A percentile compares a stretch with the other conserved stretches of the same genome.
Evolutionary conservation across 2,113 vertebrate genomes (phyloP).

Genomic region (Pomatorhinus ruficollis): DNA sequence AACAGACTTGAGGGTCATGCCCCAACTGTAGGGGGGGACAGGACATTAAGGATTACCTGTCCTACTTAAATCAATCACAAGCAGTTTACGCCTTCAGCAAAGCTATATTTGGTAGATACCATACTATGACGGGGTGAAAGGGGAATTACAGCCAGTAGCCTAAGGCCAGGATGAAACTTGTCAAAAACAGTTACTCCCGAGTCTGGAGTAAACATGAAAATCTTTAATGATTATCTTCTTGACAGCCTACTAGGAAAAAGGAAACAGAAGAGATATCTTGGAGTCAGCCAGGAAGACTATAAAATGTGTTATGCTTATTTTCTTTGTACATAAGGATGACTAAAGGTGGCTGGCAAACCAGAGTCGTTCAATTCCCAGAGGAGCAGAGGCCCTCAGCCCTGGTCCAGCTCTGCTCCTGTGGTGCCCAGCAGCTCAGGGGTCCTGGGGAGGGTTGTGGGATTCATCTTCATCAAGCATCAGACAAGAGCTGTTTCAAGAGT

Average conservation of each 20-base stretch:
- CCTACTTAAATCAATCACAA: background rate
- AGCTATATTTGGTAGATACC: background rate
- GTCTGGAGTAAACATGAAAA: background rate
- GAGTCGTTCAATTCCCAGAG: background rate
- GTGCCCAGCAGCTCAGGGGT: background rate
- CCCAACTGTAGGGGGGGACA: background rate
- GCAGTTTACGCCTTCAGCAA: background rate
- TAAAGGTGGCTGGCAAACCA: background rate
- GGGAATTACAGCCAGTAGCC: background rate
- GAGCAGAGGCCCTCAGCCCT: background rate
- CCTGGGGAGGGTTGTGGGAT: background rate
- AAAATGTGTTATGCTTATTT: background rate
- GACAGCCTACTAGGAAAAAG: background rate
- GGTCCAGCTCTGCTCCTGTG: fast-evolving
- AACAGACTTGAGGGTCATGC: background rate
- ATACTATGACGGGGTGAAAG: background rate
- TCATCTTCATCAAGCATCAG: background rate
- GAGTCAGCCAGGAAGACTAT: background rate
- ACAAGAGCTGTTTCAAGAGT: background rate
- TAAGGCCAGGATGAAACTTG: background rate
- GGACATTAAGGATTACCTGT: background rate
- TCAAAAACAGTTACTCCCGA: background rate
- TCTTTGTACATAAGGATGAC: background rate
- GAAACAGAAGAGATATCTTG: background rate
- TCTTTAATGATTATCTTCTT: background rate